Percentiles rank a stretch among this genome's conserved stretches.
Evolutionary conservation across 2,113 vertebrate species (phyloP).

Genomic region (Cephalopholis sonnerati): DNA sequence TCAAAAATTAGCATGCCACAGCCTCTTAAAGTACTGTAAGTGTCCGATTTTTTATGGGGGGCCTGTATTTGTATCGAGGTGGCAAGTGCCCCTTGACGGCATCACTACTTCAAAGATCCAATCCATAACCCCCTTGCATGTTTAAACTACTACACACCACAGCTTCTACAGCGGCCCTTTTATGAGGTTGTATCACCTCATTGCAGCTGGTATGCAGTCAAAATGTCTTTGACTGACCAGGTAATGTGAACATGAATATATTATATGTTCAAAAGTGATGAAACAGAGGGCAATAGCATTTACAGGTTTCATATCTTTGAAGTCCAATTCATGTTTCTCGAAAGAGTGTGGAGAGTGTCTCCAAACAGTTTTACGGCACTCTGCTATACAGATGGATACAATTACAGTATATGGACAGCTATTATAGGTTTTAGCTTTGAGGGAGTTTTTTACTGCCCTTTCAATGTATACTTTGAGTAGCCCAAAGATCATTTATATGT

Average conservation of each 20-base stretch:
- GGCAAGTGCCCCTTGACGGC: too few relatives aligned
- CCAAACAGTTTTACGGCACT: not conserved
- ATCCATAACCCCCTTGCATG: not conserved
- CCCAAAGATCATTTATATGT: too few relatives aligned
- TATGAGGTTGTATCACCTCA: not conserved
- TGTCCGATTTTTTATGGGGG: too few relatives aligned
- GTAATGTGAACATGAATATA: slow-evolving; percentile 1
- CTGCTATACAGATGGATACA: not conserved
- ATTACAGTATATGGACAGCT: not conserved
- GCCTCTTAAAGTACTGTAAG: too few relatives aligned
- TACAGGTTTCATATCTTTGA: not conserved
- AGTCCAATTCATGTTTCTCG: not conserved
- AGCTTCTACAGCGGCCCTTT: not conserved
- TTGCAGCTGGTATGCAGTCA: not conserved
- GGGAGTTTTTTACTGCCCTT: not conserved
- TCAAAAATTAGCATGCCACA: too few relatives aligned
- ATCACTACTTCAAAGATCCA: too few relatives aligned
- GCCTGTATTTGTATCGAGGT: too few relatives aligned
- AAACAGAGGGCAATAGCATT: slow-evolving; percentile 1
- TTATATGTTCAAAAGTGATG: not conserved
- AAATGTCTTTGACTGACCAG: slow-evolving; percentile 18
- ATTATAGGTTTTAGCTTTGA: not conserved
- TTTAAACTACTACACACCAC: not conserved
- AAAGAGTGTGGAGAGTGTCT: not conserved
- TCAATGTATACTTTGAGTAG: too few relatives aligned